These are phyloP conservation scores for Leptodactylus fuscus DNA, from an alignment of 2,113 vertebrate genomes.

Conservation along the genomic window DNA sequence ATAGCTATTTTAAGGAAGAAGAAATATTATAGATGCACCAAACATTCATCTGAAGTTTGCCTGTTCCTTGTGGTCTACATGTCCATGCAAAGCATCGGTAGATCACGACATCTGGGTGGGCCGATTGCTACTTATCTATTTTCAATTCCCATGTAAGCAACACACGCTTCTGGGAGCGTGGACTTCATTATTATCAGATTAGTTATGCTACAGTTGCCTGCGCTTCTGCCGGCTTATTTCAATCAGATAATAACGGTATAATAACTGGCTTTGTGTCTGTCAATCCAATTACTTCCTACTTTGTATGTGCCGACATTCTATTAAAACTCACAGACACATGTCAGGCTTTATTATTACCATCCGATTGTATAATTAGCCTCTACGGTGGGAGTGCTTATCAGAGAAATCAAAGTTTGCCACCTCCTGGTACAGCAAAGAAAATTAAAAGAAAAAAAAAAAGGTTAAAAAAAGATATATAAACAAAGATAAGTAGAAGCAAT, in stretches of 20 bases:
- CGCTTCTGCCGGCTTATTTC: slow-evolving; percentile 66
- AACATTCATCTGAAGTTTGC: no score
- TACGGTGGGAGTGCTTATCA: slow-evolving; percentile 27
- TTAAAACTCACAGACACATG: slow-evolving; percentile 67
- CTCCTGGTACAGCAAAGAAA: slow-evolving; percentile 35
- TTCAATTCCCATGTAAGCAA: slow-evolving; percentile 61
- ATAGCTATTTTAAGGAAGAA: not conserved
- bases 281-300: slow-evolving; percentile 71
- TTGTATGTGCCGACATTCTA: slow-evolving; percentile 69
- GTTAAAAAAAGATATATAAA: not conserved
- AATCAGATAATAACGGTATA: slow-evolving; percentile 68
- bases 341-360: slow-evolving; percentile 66
- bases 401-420: slow-evolving; percentile 51
- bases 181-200: slow-evolving; percentile 61
- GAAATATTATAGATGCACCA: no score
- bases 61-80: slow-evolving; percentile 4
- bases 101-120: slow-evolving; percentile 27
- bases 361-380: slow-evolving; percentile 62
- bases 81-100: not conserved
- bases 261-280: slow-evolving; percentile 70
- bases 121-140: slow-evolving; percentile 22
- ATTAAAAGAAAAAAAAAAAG: slow-evolving; percentile 12
- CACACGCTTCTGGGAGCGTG: slow-evolving; percentile 50
- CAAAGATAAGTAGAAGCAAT: not conserved
- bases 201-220: slow-evolving; percentile 67